These are phyloP conservation scores for Ambastaia sidthimunki DNA, from an alignment of 2,797 vertebrate genomes.

Conservation along the genomic window DNA sequence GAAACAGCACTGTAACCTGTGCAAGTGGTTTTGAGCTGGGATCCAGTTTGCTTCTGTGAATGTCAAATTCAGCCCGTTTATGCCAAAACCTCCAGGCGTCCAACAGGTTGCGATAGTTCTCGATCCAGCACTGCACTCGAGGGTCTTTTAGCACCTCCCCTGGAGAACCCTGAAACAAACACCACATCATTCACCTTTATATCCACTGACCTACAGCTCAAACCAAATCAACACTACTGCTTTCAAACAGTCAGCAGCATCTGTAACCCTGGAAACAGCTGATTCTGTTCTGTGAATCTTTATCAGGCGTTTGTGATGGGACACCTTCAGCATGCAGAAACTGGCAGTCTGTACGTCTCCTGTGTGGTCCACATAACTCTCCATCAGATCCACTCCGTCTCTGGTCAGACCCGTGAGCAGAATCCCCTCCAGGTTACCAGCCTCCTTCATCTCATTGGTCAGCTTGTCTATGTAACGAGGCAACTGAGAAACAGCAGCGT, in stretches of 20 bases:
- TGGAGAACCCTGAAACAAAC: conserved; percentile 83
- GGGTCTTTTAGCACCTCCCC: conserved; percentile 94
- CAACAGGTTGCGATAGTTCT: conserved; percentile 96
- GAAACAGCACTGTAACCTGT: conserved; percentile 78
- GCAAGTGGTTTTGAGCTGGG: conserved; percentile 96
- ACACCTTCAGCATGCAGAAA: conserved; percentile 97
- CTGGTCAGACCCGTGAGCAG: conserved; percentile 95
- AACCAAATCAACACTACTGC: no score
- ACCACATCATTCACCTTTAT: not conserved
- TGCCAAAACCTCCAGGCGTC: conserved; percentile 99
- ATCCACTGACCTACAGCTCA: no score
- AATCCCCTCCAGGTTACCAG: conserved; percentile 96
- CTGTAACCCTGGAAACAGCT: no score
- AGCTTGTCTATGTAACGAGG: conserved; percentile 95
- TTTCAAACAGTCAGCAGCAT: no score
- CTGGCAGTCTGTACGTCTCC: conserved; percentile 99
- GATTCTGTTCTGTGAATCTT: not conserved
- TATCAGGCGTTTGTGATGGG: not conserved
- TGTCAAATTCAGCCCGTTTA: conserved; percentile 98
- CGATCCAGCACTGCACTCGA: conserved; percentile 97
- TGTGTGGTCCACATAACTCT: conserved; percentile 94
- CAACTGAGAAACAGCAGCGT: conserved; percentile 74
- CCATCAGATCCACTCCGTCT: conserved; percentile 97
- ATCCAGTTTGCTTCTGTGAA: conserved; percentile 95
- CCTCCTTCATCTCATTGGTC: conserved; percentile 95